Evolutionary conservation across 1,140 invertebrate species (phyloP).

Genomic region (Trachymyrmex septentrionalis): DNA sequence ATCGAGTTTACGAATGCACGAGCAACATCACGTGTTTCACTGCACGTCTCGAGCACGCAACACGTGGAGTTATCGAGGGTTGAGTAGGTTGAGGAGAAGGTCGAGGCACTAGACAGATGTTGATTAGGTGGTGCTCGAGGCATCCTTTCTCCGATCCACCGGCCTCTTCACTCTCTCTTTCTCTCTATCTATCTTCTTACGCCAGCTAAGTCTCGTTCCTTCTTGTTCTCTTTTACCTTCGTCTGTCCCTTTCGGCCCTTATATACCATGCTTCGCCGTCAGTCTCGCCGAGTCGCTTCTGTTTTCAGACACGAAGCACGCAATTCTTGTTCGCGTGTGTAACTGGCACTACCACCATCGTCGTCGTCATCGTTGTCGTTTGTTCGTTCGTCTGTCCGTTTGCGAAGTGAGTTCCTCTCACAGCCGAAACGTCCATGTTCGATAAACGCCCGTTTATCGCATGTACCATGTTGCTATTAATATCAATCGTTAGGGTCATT

Average conservation of each 20-base stretch:
- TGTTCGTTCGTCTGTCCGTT: constrained; percentile 39
- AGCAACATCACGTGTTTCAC: constrained; percentile 56
- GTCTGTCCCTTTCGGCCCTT: constrained; percentile 53
- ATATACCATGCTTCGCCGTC: constrained; percentile 73
- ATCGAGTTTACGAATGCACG: constrained; percentile 46
- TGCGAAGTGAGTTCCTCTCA: constrained; percentile 34
- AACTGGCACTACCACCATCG: constrained; percentile 72
- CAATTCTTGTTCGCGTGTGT: constrained; percentile 82
- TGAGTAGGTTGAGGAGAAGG: constrained; percentile 70
- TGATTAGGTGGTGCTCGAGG: constrained; percentile 81
- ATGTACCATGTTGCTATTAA: constrained; percentile 68
- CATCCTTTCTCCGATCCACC: constrained; percentile 67
- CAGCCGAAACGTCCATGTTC: constrained; percentile 62
- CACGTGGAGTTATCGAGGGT: constrained; percentile 60
- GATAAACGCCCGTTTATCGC: constrained; percentile 69
- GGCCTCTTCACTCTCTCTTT: constrained; percentile 26
- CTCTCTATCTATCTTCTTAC: constrained; percentile 26
- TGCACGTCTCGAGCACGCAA: constrained; percentile 47
- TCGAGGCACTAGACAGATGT: constrained; percentile 82
- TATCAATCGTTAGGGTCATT: constrained; percentile 62
- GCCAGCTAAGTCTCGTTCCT: constrained; percentile 62
- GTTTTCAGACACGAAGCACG: constrained; percentile 82
- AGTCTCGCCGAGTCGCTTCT: constrained; percentile 82
- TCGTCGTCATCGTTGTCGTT: constrained; percentile 53
- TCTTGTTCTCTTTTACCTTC: constrained; percentile 47